Evolutionary conservation across 2,888 invertebrate species (phyloP), one percentile per base, ranked within the genome.

Genomic region (Pharmacophagus antenor): DNA sequence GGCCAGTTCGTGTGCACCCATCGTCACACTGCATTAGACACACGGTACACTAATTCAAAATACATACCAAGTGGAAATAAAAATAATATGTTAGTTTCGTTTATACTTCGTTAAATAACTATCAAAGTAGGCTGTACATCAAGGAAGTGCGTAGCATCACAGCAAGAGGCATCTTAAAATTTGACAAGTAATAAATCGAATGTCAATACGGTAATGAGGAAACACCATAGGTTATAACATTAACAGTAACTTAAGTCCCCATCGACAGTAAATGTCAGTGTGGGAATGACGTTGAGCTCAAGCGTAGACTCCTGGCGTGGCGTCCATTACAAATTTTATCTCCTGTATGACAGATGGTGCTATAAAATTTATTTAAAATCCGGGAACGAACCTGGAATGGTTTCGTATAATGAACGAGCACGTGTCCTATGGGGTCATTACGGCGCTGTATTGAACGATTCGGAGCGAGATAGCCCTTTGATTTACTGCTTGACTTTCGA

Each of bases 291-390:
- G 76, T 66, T 57, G 62, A 63, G 70, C 77, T 74, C 71, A 64
- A 64, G 74, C 72, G 73, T 67, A 66, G 79, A 82, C 84, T 85
- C 79, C 84, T 69, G n/a, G 80, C 80, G 67, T 71, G 69, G 67
- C 74, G 73, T 76, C 77, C 77, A 82, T 84, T 85, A 82, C 79
- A 67, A 71, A 76, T 84, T 87, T 87, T 84, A 88, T 84, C 75
- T 79, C 77, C 77, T 70, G 73, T 79, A 86, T 89, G 89, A 89
- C 86, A 86, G 85, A 89, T 86, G 85, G 87, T 72, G 84, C 70
- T 76, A 84, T 90, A 89, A 90, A 90, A 87, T 75, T 77, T 85
- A 88, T 88, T 86, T 87, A 80, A 86, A 88, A 88, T 84, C 79
- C 80, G 72, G 79, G 79, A 56, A 61, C 56, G 61, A 61, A 61